Evolutionary conservation across 2,797 vertebrate species (phyloP).

Genomic region (Tolypeutes matacus): DNA sequence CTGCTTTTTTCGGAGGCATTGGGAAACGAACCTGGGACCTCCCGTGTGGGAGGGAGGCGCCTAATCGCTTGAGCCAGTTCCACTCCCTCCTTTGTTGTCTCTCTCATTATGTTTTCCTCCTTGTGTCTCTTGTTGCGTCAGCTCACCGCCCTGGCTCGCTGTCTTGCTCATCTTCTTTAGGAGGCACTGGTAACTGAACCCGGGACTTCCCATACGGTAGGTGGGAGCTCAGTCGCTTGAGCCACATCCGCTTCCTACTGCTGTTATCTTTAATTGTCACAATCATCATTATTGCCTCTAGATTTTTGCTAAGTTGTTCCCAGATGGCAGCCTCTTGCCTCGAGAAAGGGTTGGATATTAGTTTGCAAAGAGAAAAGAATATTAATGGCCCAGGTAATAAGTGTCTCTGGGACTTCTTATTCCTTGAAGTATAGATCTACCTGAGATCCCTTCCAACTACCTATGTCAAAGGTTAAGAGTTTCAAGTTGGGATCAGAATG

Average conservation of each 20-base stretch:
- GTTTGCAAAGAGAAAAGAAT: not conserved
- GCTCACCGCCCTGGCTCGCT: too few relatives aligned
- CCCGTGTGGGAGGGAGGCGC: too few relatives aligned
- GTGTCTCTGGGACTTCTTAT: not conserved
- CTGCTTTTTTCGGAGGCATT: too few relatives aligned
- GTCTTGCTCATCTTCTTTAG: too few relatives aligned
- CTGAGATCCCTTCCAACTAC: not conserved
- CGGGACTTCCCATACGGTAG: too few relatives aligned
- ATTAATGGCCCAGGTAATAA: not conserved
- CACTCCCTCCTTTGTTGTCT: too few relatives aligned
- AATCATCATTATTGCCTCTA: not conserved
- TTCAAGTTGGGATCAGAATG: conserved; percentile 35
- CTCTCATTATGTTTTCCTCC: too few relatives aligned
- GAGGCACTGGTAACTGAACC: too few relatives aligned
- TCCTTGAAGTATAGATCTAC: not conserved
- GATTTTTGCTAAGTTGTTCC: not conserved
- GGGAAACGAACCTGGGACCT: too few relatives aligned
- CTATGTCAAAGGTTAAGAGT: not conserved
- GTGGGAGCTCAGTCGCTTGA: too few relatives aligned
- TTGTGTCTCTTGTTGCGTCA: too few relatives aligned
- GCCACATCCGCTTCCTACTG: not conserved
- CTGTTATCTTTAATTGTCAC: not conserved
- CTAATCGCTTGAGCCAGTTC: too few relatives aligned
- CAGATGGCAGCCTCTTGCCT: not conserved
- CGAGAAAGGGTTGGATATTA: not conserved